These are phyloP conservation scores for Dermatemys mawii DNA, from an alignment of 2,113 vertebrate genomes.

Conservation along the genomic window DNA sequence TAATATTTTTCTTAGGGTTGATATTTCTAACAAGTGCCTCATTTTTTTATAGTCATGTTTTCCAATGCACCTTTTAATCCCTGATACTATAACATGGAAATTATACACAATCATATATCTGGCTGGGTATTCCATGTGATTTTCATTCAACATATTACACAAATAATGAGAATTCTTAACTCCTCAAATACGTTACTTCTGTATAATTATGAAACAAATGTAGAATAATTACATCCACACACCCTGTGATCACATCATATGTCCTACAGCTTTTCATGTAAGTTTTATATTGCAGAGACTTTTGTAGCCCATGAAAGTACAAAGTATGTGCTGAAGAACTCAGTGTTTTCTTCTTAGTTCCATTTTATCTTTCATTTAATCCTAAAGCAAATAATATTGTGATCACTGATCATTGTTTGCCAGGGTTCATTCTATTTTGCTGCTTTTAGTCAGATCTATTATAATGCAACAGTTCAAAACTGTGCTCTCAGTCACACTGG, in stretches of 20 bases:
- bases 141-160: neutral
- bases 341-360: neutral
- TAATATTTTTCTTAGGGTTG: neutral
- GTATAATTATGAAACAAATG: neutral
- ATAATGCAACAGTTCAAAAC: neutral
- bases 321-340: neutral
- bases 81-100: neutral
- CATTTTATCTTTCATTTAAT: neutral
- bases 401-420: neutral
- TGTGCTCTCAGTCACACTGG: neutral
- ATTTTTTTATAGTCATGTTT: neutral
- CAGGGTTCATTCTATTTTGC: neutral
- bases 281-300: neutral
- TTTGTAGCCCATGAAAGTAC: neutral
- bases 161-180: neutral
- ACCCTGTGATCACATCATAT: neutral
- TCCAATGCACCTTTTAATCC: neutral
- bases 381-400: neutral
- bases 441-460: neutral
- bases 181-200: neutral
- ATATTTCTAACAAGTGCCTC: neutral
- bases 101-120: neutral
- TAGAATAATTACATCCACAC: neutral
- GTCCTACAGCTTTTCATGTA: no score
- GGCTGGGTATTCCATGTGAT: neutral